A percentile compares a stretch with the other conserved stretches of the same genome.
Evolutionary conservation across 2,797 vertebrate species (phyloP).

Genomic region (Zenarchopterus dispar): DNA sequence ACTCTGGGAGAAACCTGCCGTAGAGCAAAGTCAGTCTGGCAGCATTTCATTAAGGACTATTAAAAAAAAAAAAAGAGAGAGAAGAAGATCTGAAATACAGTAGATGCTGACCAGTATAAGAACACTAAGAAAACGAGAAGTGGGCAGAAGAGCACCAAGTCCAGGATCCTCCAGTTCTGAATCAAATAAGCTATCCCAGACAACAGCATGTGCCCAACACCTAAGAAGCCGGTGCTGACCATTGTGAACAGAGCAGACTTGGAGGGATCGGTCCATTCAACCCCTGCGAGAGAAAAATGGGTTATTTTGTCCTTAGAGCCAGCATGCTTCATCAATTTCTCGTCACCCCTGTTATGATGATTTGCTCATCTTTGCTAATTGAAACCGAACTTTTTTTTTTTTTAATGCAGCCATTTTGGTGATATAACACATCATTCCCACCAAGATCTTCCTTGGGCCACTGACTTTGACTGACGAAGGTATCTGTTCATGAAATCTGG

Average conservation of each 20-base stretch:
- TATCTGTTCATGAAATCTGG: no score
- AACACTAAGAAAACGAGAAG: conserved; percentile 72
- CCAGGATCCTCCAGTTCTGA: conserved; percentile 86
- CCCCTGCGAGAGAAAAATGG: conserved; percentile 65
- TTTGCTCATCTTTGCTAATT: no score
- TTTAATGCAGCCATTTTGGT: no score
- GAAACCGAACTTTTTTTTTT: no score
- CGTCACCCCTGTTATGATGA: no score
- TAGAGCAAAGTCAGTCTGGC: not conserved
- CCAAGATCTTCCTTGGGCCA: no score
- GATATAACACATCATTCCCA: no score
- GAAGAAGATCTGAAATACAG: not conserved
- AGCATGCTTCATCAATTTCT: no score
- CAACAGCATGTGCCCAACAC: conserved; percentile 81
- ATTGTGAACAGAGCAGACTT: conserved; percentile 76
- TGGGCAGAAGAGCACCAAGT: conserved; percentile 80
- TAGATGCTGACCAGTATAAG: conserved; percentile 79
- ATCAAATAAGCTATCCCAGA: conserved; percentile 83
- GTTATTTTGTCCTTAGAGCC: no score
- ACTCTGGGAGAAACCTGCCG: conserved; percentile 87
- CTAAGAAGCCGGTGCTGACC: conserved; percentile 59
- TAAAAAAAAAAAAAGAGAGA: no score
- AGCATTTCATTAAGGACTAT: not conserved
- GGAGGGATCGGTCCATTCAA: conserved; percentile 87
- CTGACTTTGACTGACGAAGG: no score